Evolutionary conservation across 2,797 vertebrate genomes (phyloP).

Genomic region (Picus viridis): DNA sequence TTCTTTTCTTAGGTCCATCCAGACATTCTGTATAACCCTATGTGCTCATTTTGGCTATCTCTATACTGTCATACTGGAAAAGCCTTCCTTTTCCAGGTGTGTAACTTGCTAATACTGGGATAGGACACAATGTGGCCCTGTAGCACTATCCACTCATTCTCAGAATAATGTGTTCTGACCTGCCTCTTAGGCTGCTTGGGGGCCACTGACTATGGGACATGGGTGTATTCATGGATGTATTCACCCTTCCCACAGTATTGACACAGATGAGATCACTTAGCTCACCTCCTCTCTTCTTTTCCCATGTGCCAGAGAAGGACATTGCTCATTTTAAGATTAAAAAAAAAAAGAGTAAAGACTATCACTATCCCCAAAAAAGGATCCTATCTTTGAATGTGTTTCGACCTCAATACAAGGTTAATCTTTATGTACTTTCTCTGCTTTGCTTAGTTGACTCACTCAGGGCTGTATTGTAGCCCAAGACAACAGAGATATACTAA

Average conservation of each 20-base stretch:
- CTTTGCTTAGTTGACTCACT: background rate
- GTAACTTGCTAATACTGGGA: background rate
- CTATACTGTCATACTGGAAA: background rate
- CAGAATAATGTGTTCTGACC: background rate
- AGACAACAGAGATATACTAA: background rate
- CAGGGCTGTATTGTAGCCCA: background rate
- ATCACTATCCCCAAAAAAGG: background rate
- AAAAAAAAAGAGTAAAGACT: background rate
- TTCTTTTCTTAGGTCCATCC: background rate
- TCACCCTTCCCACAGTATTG: background rate
- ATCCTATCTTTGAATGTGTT: background rate
- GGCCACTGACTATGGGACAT: fast-evolving
- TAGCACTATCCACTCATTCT: background rate
- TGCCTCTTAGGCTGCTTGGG: background rate
- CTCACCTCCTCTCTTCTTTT: background rate
- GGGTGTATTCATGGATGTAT: fast-evolving
- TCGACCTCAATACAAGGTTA: background rate
- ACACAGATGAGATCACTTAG: background rate
- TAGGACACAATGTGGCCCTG: background rate
- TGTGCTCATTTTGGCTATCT: background rate
- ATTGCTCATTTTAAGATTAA: background rate
- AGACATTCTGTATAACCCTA: background rate
- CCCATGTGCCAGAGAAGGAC: background rate
- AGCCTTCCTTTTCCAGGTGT: background rate
- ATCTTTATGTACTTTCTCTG: background rate